Evolutionary conservation across 2,888 invertebrate species (phyloP), one percentile per base, ranked within the genome.

Genomic region (Bombylius major): DNA sequence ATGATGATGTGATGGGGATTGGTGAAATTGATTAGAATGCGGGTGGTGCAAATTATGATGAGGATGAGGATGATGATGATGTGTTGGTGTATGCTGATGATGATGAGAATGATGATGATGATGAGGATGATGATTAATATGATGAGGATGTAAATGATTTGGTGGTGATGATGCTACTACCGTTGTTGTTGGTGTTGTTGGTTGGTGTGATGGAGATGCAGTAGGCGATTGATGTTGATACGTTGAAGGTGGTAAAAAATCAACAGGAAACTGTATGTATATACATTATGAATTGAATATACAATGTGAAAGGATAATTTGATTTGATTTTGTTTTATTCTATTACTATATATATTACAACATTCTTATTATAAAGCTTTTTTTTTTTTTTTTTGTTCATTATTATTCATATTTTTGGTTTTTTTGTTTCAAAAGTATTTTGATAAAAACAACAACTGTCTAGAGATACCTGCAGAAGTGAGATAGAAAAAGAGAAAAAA

Each of bases 211-310:
- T 51, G 60, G 55, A 47, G 58, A 54, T 47, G 57, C 49, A 23
- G 23, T 23, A 23, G 58, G 58, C 47, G 56, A 57, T 56, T 55
- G 54, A 23, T 23, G 54, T 54, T 59, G 59, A 45, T 59, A 59
- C 48, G 59, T 55, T 46, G 64, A 55, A 42, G 64, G 56, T 46
- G 65, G 60, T 61, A 67, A 61, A 61, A 69, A 72, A 59, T 71
- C 71, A 59, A 72, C 58, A 14, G 72, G 69, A 60, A 70, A 71
- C 71, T 71, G 59, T 47, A 42, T 71, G 59, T 47, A 42, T 8
- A 36, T 42, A 42, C 23, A 23, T 23, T 23, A 23, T 11, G 39
- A 5, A 11, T 42, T 4, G 39, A 11, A 42, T 8, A 4, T 42
- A 42, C 23, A 23, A 55, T 47, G 56, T 55, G 55, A 59, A 59